Conservation (phyloP, 2,797 vertebrate genomes). For the Acestrorhynchus altus region DNA sequence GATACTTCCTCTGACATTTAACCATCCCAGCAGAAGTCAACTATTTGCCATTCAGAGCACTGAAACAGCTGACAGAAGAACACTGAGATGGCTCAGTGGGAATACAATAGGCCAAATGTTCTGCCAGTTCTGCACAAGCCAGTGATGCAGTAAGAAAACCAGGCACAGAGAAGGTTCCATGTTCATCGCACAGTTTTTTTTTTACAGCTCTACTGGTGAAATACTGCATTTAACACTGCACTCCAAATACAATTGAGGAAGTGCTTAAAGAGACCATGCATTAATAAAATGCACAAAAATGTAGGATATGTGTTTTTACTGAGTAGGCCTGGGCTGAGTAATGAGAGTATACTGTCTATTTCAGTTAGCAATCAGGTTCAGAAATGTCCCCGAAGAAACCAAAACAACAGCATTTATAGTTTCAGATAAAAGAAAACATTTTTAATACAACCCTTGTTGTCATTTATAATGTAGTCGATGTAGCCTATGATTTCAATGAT, state of each 20-base stretch:
- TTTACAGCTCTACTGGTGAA: background rate
- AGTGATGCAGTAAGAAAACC: background rate
- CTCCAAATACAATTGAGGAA: background rate
- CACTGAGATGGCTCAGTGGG: background rate
- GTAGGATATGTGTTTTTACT: too few species aligned
- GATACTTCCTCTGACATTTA: constrained; percentile 7
- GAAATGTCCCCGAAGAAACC: too few species aligned
- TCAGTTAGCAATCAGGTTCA: too few species aligned
- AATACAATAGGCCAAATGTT: background rate
- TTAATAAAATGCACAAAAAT: too few species aligned
- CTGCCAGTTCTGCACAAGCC: background rate
- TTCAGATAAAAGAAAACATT: too few species aligned
- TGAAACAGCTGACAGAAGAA: constrained; percentile 5
- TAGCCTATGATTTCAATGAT: too few species aligned
- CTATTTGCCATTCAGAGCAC: background rate
- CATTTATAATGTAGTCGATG: too few species aligned
- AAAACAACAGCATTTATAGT: too few species aligned
- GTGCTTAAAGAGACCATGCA: background rate
- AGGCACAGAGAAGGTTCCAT: background rate
- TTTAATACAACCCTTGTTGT: too few species aligned
- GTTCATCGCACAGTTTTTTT: background rate
- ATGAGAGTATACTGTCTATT: too few species aligned
- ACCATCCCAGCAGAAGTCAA: background rate
- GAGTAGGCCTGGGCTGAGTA: too few species aligned
- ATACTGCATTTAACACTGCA: background rate